A percentile compares a stretch with the other conserved stretches of the same genome.
Conservation (phyloP, 2,797 vertebrate species). For the Enteromius fasciolatus region DNA sequence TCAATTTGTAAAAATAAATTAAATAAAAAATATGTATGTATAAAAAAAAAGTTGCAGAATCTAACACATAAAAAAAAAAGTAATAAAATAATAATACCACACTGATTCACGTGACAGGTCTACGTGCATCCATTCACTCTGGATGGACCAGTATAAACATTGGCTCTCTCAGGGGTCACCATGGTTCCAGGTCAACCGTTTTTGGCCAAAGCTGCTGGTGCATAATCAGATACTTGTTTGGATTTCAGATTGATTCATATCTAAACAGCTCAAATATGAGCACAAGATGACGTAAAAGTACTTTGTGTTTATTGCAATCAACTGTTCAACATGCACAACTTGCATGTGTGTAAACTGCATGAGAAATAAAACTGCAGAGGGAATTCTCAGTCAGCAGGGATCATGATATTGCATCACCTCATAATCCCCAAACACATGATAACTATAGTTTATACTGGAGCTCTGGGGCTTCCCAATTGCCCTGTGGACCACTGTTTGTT, state of each 20-base stretch:
- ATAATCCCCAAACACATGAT: conserved; percentile 30
- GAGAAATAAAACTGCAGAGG: conserved; percentile 21
- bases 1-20: neutral
- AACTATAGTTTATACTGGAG: conserved; percentile 41
- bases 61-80: neutral
- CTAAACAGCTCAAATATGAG: conserved; percentile 32
- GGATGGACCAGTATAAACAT: conserved; percentile 44
- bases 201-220: conserved; percentile 35
- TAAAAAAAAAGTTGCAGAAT: neutral
- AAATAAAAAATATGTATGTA: too few species aligned
- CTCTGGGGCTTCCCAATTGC: conserved; percentile 49
- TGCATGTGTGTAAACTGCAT: conserved; percentile 20
- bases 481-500: conserved; percentile 56
- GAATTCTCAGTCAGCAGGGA: neutral
- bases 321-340: conserved; percentile 4
- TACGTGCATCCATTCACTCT: conserved; percentile 48
- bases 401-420: conserved; percentile 39
- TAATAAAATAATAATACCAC: neutral
- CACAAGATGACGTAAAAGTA: conserved; percentile 8
- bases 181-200: conserved; percentile 39
- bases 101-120: conserved; percentile 10
- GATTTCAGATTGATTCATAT: conserved; percentile 48
- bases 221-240: conserved; percentile 54
- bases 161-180: conserved; percentile 43
- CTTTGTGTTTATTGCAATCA: neutral